Base-by-base conservation (phyloP, 2,113 vertebrate genomes). In the Lasiurus borealis region DNA sequence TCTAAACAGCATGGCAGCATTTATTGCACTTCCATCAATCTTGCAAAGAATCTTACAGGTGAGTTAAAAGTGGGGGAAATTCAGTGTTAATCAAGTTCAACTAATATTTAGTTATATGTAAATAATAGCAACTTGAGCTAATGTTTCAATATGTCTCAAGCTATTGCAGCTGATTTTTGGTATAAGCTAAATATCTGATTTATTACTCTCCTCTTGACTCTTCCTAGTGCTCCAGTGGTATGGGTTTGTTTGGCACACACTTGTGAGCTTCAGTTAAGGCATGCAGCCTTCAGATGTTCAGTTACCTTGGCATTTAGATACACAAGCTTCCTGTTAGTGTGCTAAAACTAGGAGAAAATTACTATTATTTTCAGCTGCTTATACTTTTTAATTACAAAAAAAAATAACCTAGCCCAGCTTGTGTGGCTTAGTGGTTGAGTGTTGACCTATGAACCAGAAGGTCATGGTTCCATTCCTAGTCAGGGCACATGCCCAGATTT, bases 31-130 rank as follows among this genome's bases (percentile, higher is more conserved):
- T 34, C 99, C 99, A 19, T 98, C 99, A 29, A 99, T 99, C 96
- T 98, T 99, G 96, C 99, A 99, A 76, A 98, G 99, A 81, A 99
- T 99, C 91, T 98, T 99, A 52, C 99, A 99, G 99, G 99, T 99
- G 69, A 98, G 98, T 97, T 96, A 62, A 91, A 88, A 62, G 18
- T 31, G 64, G 16, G 50, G 40, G 6, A 16, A 78, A 34, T 54
- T 93, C 73, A 59, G 5, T 69, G 18, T 66, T 84, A 36, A 44
- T 76, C 27, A 52, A 6, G 54, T 94, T 85, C 34, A 62, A 40
- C 44, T 81, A 83, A 83, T 54, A 40, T 75, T 95, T 91, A 71
- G 23, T 36, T 94, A 29, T 64, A 3, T 77, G 1, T 88, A 91
- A 88, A 75, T 75, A 57, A 88, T 9, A 85, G 73, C 44, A 48